Percentiles rank a stretch among this genome's conserved stretches.
These are phyloP conservation scores for Eira barbara DNA, from an alignment of 2,113 vertebrate genomes.

Conservation along the genomic window DNA sequence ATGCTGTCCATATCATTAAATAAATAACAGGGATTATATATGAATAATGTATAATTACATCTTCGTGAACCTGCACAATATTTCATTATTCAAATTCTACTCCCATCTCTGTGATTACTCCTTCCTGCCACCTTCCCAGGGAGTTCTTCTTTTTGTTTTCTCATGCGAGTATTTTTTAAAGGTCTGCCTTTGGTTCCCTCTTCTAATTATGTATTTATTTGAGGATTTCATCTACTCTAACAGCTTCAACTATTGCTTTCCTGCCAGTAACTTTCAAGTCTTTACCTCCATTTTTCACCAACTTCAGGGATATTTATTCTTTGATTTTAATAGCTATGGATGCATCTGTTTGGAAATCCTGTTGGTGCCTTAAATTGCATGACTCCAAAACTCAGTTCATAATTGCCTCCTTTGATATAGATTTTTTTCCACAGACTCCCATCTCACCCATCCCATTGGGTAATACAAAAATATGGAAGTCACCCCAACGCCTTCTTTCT, in stretches of 20 bases:
- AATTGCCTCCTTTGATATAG: not conserved
- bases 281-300: not conserved
- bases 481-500: not conserved
- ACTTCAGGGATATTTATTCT: not conserved
- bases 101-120: not conserved
- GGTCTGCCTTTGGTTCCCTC: not conserved
- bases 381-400: not conserved
- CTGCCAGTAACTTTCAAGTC: not conserved
- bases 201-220: not conserved
- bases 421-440: not conserved
- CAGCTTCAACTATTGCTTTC: not conserved
- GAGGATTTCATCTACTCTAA: not conserved
- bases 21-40: not conserved
- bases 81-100: not conserved
- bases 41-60: not conserved
- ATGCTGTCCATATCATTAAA: not conserved
- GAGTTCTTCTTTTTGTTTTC: not conserved
- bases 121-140: not conserved
- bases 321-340: not conserved
- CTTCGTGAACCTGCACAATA: not conserved
- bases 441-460: not conserved
- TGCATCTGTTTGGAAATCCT: not conserved
- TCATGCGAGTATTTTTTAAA: not conserved
- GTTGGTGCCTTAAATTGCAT: not conserved
- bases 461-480: not conserved